phyloP scores from a whole-genome alignment of 2,888 invertebrate species.

The Clusia tigrina region DNA sequence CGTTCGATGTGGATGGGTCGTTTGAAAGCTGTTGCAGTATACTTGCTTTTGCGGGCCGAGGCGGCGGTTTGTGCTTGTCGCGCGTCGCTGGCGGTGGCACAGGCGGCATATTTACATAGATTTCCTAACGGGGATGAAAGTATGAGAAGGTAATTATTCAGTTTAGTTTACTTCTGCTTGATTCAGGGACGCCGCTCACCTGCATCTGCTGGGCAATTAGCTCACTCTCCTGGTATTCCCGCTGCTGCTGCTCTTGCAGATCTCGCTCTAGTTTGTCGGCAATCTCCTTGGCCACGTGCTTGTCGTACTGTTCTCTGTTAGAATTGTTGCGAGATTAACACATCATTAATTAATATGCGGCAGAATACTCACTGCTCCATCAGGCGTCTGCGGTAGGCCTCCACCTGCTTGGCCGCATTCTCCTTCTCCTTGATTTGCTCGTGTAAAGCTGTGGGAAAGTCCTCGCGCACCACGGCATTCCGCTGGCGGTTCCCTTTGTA shows the following conservation, averaged over 20 bases:
- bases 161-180: not conserved
- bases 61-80: conserved; percentile 50
- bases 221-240: conserved; percentile 67
- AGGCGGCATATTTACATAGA: conserved; percentile 60
- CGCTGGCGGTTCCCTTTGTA: conserved; percentile 78
- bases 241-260: conserved; percentile 66
- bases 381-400: conserved; percentile 65
- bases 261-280: conserved; percentile 72
- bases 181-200: conserved; percentile 55
- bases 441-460: conserved; percentile 77
- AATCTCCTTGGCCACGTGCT: conserved; percentile 71
- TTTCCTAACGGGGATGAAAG: conserved; percentile 45
- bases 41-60: conserved; percentile 59
- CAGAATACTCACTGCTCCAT: conserved; percentile 71
- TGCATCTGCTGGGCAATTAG: conserved; percentile 67
- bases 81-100: conserved; percentile 51
- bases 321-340: not conserved
- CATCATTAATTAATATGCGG: not conserved
- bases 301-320: conserved; percentile 73
- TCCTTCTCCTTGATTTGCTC: conserved; percentile 77
- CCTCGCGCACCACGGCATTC: conserved; percentile 80
- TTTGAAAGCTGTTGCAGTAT: conserved; percentile 36
- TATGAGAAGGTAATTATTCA: not conserved
- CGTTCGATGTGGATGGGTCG: conserved; percentile 43
- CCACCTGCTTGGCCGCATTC: conserved; percentile 71